Percentiles rank a stretch among this genome's conserved stretches.
Evolutionary conservation across 2,888 invertebrate genomes (phyloP).

Genomic region (Augochlorella aurata): DNA sequence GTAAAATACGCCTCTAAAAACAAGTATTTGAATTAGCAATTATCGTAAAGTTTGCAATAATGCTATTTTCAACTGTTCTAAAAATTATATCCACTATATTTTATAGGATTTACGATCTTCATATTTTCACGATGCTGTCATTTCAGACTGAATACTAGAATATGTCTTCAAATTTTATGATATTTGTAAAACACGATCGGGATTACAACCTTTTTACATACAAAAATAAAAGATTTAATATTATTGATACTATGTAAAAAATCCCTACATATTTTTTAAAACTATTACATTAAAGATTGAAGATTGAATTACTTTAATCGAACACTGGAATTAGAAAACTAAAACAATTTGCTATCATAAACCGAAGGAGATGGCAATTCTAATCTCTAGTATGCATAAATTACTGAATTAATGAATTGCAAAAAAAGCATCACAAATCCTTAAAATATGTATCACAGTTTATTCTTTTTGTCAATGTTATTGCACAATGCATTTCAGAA

Average conservation of each 20-base stretch:
- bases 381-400: slow-evolving; percentile 4
- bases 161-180: slow-evolving; percentile 8
- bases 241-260: background rate
- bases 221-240: background rate
- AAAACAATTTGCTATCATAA: slow-evolving; percentile 14
- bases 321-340: slow-evolving; percentile 5
- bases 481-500: background rate
- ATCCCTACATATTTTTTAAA: background rate
- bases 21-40: slow-evolving; percentile 12
- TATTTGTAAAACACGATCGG: slow-evolving; percentile 16
- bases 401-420: background rate
- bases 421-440: background rate
- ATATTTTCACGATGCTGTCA: slow-evolving; percentile 33
- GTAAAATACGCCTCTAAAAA: slow-evolving; percentile 21
- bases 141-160: slow-evolving; percentile 34
- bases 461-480: slow-evolving; percentile 16
- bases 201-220: background rate
- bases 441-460: slow-evolving; percentile 8
- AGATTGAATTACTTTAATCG: background rate
- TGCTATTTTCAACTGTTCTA: slow-evolving; percentile 32
- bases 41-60: slow-evolving; percentile 21
- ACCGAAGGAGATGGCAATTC: slow-evolving; percentile 3
- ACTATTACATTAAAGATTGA: background rate
- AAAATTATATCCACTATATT: slow-evolving; percentile 33
- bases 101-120: slow-evolving; percentile 44